Evolutionary conservation across 1,140 invertebrate genomes (phyloP), one percentile per base, ranked within the genome.

Genomic region (Armadillidium nasatum): DNA sequence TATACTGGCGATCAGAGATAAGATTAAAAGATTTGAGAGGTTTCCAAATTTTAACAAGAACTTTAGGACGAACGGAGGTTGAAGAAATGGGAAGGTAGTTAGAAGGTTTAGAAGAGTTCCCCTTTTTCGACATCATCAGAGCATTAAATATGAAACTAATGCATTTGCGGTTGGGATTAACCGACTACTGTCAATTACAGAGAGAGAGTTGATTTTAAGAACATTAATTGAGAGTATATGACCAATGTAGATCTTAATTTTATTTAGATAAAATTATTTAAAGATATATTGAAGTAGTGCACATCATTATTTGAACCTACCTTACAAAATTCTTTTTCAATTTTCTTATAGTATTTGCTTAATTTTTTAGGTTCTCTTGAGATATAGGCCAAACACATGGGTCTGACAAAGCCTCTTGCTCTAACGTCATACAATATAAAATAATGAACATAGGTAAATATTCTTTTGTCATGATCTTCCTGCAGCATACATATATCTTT

Each of bases 371-470:
- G 19, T 60, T 60, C 50, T 50, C 46, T 50, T 15, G 50, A 2
- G 4, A 60, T 60, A 19, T 60, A 60, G 19, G 50, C 50, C 50
- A 60, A 60, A 60, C 50, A 60, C 50, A 60, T 60, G 50, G 50
- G 50, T 3, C 50, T 13, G 3, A 60, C 50, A 60, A 60, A 60
- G 9, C 46, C 50, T 60, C 50, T 60, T 19, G 50, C 50, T 60
- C 50, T 60, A 15, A 60, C 50, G 7, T 60, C 50, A 19, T 60
- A 60, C 50, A 60, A 60, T 13, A 19, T 60, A 7, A 60, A 60
- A 19, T 60, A 60, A 60, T 60, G 50, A 19, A 60, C 50, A 19
- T 2, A 2, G 7, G 50, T 60, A 60, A 15, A 60, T 15, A 15
- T 2, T 60, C 50, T 19, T 19, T 60, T 60, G 11, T 60, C 50